Evolutionary conservation across 2,113 vertebrate species (phyloP).

Genomic region (Microtus oregoni): DNA sequence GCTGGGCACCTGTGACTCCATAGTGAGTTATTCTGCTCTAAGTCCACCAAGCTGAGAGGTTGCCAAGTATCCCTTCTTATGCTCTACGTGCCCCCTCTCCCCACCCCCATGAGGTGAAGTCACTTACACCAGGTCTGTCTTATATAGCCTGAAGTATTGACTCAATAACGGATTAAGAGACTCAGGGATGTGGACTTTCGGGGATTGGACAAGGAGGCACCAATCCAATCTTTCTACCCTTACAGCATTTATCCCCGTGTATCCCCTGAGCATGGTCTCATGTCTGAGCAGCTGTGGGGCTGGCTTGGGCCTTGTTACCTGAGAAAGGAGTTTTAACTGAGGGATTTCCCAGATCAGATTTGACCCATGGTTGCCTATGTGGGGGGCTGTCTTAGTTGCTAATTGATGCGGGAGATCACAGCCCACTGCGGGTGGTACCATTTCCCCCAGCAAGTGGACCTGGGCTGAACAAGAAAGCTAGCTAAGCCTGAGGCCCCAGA

Average conservation of each 20-base stretch:
- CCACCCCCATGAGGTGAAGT: neutral
- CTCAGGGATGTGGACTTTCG: neutral
- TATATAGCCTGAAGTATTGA: neutral
- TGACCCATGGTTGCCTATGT: neutral
- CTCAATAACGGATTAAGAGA: neutral
- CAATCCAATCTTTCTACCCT: neutral
- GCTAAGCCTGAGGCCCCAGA: neutral
- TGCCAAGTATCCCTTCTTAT: neutral
- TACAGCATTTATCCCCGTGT: neutral
- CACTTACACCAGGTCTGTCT: neutral
- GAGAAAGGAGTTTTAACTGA: neutral
- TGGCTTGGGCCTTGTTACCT: neutral
- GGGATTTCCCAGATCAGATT: neutral
- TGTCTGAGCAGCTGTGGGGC: neutral
- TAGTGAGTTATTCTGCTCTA: neutral
- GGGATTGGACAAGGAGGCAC: neutral
- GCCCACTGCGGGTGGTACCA: too few relatives aligned
- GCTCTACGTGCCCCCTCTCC: neutral
- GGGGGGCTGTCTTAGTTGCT: neutral
- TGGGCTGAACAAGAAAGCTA: neutral
- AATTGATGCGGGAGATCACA: too few relatives aligned
- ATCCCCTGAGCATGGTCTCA: neutral
- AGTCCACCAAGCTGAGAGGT: neutral
- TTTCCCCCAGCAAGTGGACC: neutral
- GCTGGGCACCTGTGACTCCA: neutral